These are phyloP conservation scores for Platerodrilus igneus DNA, from an alignment of 2,888 invertebrate species.

Conservation along the genomic window DNA sequence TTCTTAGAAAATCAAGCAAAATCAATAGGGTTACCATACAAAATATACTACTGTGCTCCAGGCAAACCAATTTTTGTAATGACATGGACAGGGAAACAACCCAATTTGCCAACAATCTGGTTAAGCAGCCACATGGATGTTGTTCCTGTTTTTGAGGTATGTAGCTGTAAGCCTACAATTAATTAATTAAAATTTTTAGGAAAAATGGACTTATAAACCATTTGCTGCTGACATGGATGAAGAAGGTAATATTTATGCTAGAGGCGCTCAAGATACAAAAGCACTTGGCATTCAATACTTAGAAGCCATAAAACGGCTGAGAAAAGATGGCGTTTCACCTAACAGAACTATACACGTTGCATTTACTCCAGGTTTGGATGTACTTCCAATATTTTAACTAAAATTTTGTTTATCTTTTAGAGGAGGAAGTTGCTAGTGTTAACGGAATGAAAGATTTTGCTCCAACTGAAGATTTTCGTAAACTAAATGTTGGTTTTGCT, in stretches of 20 bases:
- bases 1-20: constrained; percentile 68
- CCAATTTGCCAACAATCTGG: constrained; percentile 62
- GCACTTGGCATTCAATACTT: constrained; percentile 75
- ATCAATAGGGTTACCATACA: constrained; percentile 59
- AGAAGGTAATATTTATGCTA: constrained; percentile 78
- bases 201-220: constrained; percentile 86
- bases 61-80: constrained; percentile 72
- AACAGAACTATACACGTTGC: constrained; percentile 66
- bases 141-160: constrained; percentile 73
- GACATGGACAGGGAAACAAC: constrained; percentile 71
- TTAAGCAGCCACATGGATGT: constrained; percentile 94
- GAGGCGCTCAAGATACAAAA: constrained; percentile 80
- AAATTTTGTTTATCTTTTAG: constrained; percentile 46
- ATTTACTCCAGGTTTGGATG: constrained; percentile 62
- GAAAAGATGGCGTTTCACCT: constrained; percentile 52
- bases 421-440: constrained; percentile 84
- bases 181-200: constrained; percentile 56
- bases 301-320: constrained; percentile 67
- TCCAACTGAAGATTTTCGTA: constrained; percentile 64
- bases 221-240: constrained; percentile 82
- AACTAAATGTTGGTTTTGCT: constrained; percentile 77
- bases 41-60: constrained; percentile 52
- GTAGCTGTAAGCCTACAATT: background rate
- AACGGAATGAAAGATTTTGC: constrained; percentile 79
- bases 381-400: background rate